Conservation (phyloP, 1,140 invertebrate species). For the Drosophila setifemur region DNA sequence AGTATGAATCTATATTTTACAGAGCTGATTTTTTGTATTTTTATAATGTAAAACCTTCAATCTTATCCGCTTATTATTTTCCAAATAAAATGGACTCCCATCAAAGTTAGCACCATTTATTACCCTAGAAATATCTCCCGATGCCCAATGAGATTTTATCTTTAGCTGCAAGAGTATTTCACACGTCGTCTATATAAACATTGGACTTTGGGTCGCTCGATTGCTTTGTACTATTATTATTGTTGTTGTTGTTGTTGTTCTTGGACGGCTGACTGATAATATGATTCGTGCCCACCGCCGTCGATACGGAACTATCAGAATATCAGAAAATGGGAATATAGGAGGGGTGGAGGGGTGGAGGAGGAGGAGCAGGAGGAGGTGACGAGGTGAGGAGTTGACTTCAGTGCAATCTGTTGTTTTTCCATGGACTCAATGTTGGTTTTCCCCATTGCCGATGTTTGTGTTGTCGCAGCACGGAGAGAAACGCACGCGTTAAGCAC, state of each 20-base stretch:
- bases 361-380: not conserved
- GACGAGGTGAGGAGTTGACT: constrained; percentile 28
- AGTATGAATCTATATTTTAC: too few relatives aligned
- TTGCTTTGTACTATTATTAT: too few relatives aligned
- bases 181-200: constrained; percentile 31
- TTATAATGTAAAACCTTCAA: too few relatives aligned
- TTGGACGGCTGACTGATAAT: constrained; percentile 57
- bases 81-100: constrained; percentile 5
- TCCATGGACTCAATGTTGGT: constrained; percentile 36
- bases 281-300: constrained; percentile 63
- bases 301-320: constrained; percentile 32
- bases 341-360: too few relatives aligned
- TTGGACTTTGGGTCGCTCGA: constrained; percentile 19
- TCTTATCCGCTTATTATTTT: too few relatives aligned
- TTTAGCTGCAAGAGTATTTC: constrained; percentile 24
- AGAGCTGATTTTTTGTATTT: too few relatives aligned
- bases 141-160: not conserved
- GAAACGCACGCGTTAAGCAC: constrained; percentile 72
- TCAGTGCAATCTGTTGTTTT: constrained; percentile 48
- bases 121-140: not conserved
- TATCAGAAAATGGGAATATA: too few relatives aligned
- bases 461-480: constrained; percentile 49
- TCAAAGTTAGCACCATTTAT: constrained; percentile 2
- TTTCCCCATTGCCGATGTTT: constrained; percentile 56
- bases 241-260: constrained; percentile 42